Percentiles rank a stretch among this genome's conserved stretches.
Evolutionary conservation across 2,888 invertebrate genomes (phyloP).

Genomic region (Drosophila austrosaltans): DNA sequence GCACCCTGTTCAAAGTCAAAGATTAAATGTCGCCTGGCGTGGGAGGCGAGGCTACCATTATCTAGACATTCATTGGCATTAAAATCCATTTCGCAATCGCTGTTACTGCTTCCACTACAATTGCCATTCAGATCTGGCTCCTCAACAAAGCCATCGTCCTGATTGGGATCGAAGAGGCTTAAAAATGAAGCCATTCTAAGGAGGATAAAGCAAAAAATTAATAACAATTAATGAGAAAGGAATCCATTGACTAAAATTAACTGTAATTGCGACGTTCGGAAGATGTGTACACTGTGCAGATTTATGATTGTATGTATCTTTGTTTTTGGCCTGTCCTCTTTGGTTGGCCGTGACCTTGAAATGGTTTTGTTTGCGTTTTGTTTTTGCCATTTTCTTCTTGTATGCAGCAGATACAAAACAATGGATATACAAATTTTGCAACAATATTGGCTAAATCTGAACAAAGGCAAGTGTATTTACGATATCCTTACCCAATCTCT

Average conservation of each 20-base stretch:
- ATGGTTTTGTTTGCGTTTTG: conserved; percentile 67
- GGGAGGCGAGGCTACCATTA: conserved; percentile 1
- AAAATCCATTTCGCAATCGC: conserved; percentile 59
- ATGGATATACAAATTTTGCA: no score
- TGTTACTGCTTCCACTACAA: conserved; percentile 59
- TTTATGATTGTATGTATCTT: conserved; percentile 20
- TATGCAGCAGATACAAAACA: no score
- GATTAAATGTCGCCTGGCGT: conserved; percentile 71
- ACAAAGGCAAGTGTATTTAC: not conserved
- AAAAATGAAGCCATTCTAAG: conserved; percentile 91
- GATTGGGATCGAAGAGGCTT: conserved; percentile 90
- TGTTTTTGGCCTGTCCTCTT: conserved; percentile 47
- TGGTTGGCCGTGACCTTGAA: conserved; percentile 70
- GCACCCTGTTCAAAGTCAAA: conserved; percentile 86
- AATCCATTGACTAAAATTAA: not conserved
- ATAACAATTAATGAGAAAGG: not conserved
- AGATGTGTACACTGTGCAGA: not conserved
- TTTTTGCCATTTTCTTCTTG: conserved; percentile 16
- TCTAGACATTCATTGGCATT: conserved; percentile 51
- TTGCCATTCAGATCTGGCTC: conserved; percentile 74
- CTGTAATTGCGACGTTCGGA: not conserved
- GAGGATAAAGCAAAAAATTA: not conserved
- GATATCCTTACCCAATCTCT: not conserved
- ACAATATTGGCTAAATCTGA: not conserved
- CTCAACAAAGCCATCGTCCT: conserved; percentile 82